Evolutionary conservation across 64 coral and sea anemone species (phyloP), one percentile per base, ranked within the genome.

Genomic region (Montipora sp.): DNA sequence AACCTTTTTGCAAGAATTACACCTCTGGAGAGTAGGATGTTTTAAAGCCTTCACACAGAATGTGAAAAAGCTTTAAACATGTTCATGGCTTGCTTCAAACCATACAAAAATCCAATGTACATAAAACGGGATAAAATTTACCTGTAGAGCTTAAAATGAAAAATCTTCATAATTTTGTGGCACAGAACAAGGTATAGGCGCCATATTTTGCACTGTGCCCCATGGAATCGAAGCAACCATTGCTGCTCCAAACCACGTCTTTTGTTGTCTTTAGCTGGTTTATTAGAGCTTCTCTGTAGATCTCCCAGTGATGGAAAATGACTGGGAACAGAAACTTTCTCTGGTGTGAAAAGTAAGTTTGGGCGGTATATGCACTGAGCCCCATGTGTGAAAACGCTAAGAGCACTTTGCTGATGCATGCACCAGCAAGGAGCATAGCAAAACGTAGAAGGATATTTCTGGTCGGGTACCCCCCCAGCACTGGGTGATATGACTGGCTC

Each of bases 141-240:
- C 51, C 2, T 55, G 51, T 55, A 55, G 27, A 85, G 24, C 69
- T 91, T 78, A 91, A 91, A 91, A 65, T 91, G 78, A 14, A 91
- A 63, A 82, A 91, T 91, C 74, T 91, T 91, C n/a, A 69, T 14
- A 5, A 83, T 23, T 81, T 27, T 27, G 78, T 72, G 15, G 59
- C 46, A 8, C 77, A 91, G 57, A 91, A 81, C 89, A 91, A 73
- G 1, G 89, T 71, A 3, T 91, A 91, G 3, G 61, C 27, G 0
- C 89, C 89, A 91, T 91, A 91, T 51, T 82, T 83, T 1, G 66
- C 89, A 53, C 45, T 53, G 63, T 91, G 78, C 10, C 89, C 78
- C 77, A 91, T 79, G 13, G 50, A 81, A 27, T 91, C 78, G 51
- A 91, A 83, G 1, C 78, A 21, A 5, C 89, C 89, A 81, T 91